Base-by-base conservation (phyloP, 2,888 invertebrate genomes). In the Pachydiplax longipennis region DNA sequence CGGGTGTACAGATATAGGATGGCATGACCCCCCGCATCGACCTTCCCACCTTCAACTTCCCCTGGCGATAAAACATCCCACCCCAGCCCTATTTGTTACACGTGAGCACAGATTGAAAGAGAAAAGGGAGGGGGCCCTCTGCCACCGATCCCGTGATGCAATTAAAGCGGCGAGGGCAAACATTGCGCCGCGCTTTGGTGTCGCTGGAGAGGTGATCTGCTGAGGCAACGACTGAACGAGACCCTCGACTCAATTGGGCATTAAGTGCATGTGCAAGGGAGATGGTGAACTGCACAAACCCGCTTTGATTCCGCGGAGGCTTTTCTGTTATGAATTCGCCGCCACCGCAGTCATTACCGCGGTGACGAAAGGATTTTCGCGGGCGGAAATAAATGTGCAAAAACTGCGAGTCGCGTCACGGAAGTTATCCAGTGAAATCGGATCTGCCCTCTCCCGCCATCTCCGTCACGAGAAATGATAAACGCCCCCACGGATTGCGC, bases 161-260 rank as follows among this genome's bases (percentile, higher is more conserved):
- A 83, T 83, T 83, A 83, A 83, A 83, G 83, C 83, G 83, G 53
- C 83, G 53, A 18, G 61, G 22, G 18, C 65, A 22, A 22, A n/a
- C 65, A 25, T 13, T n/a, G n/a, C 65, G 65, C 25, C n/a, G 65
- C 25, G 65, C 58, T 58, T 58, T 58, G 83, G 83, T 83, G 83
- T 83, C 53, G 35, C 35, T 35, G 58, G 53, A 83, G 83, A 58
- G 83, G 58, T 83, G 83, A 35, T 48, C 35, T 44, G 82, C 58
- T n/a, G 83, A 53, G 53, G 83, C 83, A 53, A 53, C 83, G 53
- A n/a, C 58, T 83, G 58, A 83, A 83, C 83, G 58, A 83, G 83
- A 58, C 58, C 53, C 83, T 83, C 87, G 87, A 61, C 87, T 61
- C 61, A 61, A 87, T 87, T 87, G 87, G 87, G 37, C 87, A 65